Conservation (phyloP, 2,888 invertebrate species). For the Agriopis leucophaearia region DNA sequence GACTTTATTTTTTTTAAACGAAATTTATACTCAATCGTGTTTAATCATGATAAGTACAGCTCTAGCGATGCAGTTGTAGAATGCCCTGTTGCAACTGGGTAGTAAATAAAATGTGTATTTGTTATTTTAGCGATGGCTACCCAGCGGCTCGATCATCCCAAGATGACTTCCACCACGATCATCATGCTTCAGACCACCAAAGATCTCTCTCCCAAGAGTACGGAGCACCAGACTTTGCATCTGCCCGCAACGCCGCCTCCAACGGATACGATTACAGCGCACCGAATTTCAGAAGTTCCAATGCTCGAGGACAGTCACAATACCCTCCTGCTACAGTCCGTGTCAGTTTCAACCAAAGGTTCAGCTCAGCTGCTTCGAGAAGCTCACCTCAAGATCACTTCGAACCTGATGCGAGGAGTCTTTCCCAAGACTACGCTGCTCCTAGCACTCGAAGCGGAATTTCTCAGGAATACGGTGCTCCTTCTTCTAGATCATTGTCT, state of each 20-base stretch:
- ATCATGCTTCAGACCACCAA: slow-evolving; percentile 24
- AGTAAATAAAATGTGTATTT: neutral
- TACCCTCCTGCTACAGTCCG: slow-evolving; percentile 27
- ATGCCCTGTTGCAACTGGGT: too few species aligned
- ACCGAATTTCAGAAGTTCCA: slow-evolving; percentile 66
- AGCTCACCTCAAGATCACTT: slow-evolving; percentile 19
- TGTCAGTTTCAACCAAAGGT: slow-evolving; percentile 33
- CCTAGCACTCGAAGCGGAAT: slow-evolving; percentile 50
- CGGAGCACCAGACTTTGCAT: slow-evolving; percentile 68
- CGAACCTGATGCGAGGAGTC: slow-evolving; percentile 19
- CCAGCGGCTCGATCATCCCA: slow-evolving; percentile 23
- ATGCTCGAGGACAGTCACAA: slow-evolving; percentile 54
- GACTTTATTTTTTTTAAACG: neutral
- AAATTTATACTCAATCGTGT: too few species aligned
- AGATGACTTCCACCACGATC: slow-evolving; percentile 24
- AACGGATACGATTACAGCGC: slow-evolving; percentile 67
- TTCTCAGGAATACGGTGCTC: slow-evolving; percentile 45
- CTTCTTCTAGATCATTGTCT: slow-evolving; percentile 34
- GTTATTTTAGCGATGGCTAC: slow-evolving; percentile 33
- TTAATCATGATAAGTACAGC: too few species aligned
- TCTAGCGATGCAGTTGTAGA: neutral
- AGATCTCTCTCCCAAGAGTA: slow-evolving; percentile 71
- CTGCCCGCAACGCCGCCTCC: slow-evolving; percentile 55
- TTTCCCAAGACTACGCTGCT: slow-evolving; percentile 57
- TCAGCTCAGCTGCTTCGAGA: slow-evolving; percentile 22